A percentile compares a stretch with the other conserved stretches of the same genome.
phyloP scores from a whole-genome alignment of 2,888 invertebrate genomes.

The Hedya salicella region DNA sequence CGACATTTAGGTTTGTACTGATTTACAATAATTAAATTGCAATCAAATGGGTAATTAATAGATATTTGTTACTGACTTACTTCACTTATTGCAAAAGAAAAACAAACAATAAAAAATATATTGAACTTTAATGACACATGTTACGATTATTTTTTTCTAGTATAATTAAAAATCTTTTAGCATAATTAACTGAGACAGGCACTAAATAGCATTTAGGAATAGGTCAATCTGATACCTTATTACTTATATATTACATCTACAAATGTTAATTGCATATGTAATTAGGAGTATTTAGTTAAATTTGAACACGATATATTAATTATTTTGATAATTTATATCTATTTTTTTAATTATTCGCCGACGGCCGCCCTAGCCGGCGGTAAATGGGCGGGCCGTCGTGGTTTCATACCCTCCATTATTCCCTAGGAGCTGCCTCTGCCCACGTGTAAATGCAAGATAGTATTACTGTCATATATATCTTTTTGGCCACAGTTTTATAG shows the following conservation, averaged over 20 bases:
- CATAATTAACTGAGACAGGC: no score
- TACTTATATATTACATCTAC: no score
- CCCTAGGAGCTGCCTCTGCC: no score
- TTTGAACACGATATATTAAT: not conserved
- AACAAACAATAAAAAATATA: not conserved
- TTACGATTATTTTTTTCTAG: no score
- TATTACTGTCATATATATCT: no score
- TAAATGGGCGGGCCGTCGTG: conserved; percentile 3
- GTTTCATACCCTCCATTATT: not conserved
- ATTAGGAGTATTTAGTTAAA: not conserved
- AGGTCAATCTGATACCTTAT: no score
- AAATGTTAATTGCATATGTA: not conserved
- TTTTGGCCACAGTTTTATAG: no score
- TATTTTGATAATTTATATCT: no score
- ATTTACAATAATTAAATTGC: conserved; percentile 17
- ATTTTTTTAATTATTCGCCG: not conserved
- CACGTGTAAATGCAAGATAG: no score
- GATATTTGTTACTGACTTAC: not conserved
- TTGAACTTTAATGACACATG: no score
- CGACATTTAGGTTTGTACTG: conserved; percentile 45
- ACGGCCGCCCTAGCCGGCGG: conserved; percentile 25
- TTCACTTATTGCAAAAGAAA: not conserved
- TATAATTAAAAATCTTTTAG: no score
- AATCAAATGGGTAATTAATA: conserved; percentile 3
- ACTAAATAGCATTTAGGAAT: no score